Conservation (phyloP, 2,113 vertebrate species). For the Heterochromis multidens region DNA sequence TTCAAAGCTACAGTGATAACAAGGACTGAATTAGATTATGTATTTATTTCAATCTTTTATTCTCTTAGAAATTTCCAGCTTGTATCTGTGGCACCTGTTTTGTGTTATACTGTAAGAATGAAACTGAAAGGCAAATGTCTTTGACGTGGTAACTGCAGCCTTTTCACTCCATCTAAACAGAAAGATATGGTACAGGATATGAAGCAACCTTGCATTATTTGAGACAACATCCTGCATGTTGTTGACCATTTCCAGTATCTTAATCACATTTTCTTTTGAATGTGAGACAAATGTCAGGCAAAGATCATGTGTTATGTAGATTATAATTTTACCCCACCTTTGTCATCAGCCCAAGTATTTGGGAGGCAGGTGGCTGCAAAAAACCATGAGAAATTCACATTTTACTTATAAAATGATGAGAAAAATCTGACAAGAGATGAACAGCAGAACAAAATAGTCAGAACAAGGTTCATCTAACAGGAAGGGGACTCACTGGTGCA, state of each 20-base stretch:
- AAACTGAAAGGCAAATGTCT: background rate
- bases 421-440: accelerated
- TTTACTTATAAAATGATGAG: too few relatives aligned
- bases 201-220: too few relatives aligned
- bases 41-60: too few relatives aligned
- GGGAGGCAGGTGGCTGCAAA: background rate
- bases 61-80: accelerated
- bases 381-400: too few relatives aligned
- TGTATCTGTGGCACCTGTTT: accelerated
- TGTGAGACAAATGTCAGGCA: background rate
- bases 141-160: background rate
- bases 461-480: accelerated
- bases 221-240: background rate
- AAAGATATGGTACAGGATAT: too few relatives aligned
- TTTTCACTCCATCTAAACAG: background rate
- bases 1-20: too few relatives aligned
- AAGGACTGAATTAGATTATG: too few relatives aligned
- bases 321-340: background rate
- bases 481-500: background rate
- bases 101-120: background rate
- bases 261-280: background rate
- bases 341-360: background rate
- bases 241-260: background rate
- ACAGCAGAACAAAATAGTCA: background rate
- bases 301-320: background rate